Percentiles rank a stretch among this genome's conserved stretches.
phyloP scores from a whole-genome alignment of 2,797 vertebrate genomes.

The Florisuga fusca region DNA sequence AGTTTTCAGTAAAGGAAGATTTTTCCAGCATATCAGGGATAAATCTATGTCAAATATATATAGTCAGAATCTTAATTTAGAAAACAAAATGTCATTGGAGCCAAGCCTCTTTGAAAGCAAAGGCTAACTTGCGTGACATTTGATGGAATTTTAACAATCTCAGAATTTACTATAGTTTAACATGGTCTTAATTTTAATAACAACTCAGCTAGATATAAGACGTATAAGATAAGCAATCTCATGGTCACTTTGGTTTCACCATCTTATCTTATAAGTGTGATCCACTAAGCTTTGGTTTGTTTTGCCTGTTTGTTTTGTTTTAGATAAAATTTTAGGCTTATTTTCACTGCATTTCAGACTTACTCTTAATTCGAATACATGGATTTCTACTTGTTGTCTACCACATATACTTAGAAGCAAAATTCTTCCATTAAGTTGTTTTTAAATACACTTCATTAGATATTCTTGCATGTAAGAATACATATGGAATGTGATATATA shows the following conservation, averaged over 20 bases:
- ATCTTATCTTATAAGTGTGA: not conserved
- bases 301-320: not conserved
- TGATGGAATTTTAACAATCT: not conserved
- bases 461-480: not conserved
- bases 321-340: not conserved
- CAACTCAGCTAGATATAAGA: fast-evolving
- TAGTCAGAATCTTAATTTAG: not conserved
- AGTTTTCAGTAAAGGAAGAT: not conserved
- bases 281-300: not conserved
- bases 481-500: not conserved
- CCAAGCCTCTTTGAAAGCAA: fast-evolving
- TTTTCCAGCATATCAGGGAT: not conserved
- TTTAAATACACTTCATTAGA: not conserved
- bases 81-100: not conserved
- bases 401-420: not conserved
- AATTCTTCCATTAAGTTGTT: not conserved
- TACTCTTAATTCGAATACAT: not conserved
- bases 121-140: not conserved
- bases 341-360: not conserved
- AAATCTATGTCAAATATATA: not conserved
- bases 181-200: not conserved
- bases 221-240: not conserved
- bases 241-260: not conserved
- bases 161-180: not conserved
- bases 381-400: not conserved